Evolutionary conservation across 2,888 invertebrate genomes (phyloP).

Genomic region (Lamellibrachia columna): DNA sequence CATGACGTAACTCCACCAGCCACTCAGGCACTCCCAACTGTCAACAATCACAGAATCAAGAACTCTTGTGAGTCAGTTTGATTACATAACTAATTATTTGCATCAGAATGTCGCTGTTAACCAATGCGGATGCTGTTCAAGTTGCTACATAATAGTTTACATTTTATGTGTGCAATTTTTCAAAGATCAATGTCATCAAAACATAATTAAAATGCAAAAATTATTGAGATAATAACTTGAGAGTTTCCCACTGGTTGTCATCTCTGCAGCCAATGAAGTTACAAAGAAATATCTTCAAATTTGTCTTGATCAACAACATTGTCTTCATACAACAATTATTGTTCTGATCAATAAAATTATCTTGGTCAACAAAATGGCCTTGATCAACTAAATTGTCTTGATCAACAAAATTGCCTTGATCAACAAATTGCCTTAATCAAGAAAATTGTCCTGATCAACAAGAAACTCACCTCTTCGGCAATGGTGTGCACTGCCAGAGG

Average conservation of each 20-base stretch:
- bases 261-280: neutral
- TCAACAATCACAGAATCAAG: neutral
- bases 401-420: neutral
- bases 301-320: neutral
- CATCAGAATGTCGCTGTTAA: neutral
- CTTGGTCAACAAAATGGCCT: neutral
- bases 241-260: neutral
- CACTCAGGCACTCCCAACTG: conserved; percentile 80
- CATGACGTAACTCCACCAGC: conserved; percentile 82
- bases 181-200: neutral
- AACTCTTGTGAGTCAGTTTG: neutral
- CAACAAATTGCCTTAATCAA: neutral
- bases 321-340: neutral
- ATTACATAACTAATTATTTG: neutral
- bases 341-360: neutral
- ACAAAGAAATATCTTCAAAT: neutral
- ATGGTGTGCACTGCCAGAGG: neutral
- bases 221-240: neutral
- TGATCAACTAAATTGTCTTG: neutral
- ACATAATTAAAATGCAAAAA: neutral
- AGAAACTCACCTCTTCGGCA: neutral
- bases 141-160: too few relatives aligned
- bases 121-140: neutral
- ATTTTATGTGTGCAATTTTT: neutral
- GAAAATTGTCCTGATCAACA: neutral